Evolutionary conservation across 2,888 invertebrate genomes (phyloP), one percentile per base, ranked within the genome.

Genomic region (Xylota sylvarum): DNA sequence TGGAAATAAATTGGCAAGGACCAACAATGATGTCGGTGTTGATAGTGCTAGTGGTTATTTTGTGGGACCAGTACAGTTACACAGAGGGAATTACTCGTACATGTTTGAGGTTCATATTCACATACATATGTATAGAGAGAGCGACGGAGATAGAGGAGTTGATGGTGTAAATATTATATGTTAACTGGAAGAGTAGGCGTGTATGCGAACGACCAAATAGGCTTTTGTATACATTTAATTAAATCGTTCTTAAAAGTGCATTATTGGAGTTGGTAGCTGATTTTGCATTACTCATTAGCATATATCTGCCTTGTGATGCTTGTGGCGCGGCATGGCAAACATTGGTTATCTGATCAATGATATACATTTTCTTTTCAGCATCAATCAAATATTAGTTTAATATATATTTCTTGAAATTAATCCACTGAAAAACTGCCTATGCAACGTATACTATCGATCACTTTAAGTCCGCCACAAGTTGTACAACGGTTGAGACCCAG

Each of bases 41-140:
- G 76, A 74, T 82, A 62, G 78, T 85, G 72, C 19, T 60, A 60
- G 76, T 83, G 82, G 87, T 73, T 82, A 69, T 84, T 81, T 65
- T 79, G 87, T 64, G 79, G 77, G 62, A 6, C 32, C 65, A 7
- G 32, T 72, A 48, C 69, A 84, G 80, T 81, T 30, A 56, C 52
- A 83, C 67, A 73, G n/a, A 52, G 67, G n/a, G 60, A 73, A 78
- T 82, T 82, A 23, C 23, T 69, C 78, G 69, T 86, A 23, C 23
- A 73, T 82, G 69, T 86, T 82, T 86, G 69, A 64, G 67, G 56
- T 58, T 81, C 40, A 86, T 77, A 65, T 70, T 74, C 80, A 58
- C 12, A 32, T 19, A 40, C 3, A 12, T 5, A 48, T 37, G 40
- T 58, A 32, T 17, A 12, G 27, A 27, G 10, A 7, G 46, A 14